phyloP scores from a whole-genome alignment of 2,797 vertebrate species.

The Sphenodon punctatus region DNA sequence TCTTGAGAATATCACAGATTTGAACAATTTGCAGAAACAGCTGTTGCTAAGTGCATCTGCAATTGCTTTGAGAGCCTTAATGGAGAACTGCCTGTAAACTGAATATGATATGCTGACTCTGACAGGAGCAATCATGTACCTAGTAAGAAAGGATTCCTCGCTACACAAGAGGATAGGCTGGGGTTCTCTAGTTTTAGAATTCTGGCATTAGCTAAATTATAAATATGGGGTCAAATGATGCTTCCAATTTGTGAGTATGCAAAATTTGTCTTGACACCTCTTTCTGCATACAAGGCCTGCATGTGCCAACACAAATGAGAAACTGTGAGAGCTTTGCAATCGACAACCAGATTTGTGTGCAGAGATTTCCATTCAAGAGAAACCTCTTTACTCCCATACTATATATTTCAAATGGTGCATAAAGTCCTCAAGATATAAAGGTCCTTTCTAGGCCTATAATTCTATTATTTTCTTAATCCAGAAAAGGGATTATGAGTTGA shows the following conservation, averaged over 20 bases:
- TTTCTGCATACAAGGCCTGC: not conserved
- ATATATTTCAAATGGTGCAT: too few relatives aligned
- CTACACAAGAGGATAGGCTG: too few relatives aligned
- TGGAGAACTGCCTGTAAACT: not conserved
- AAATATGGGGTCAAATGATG: not conserved
- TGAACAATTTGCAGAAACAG: too few relatives aligned
- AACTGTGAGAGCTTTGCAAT: not conserved
- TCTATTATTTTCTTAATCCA: too few relatives aligned
- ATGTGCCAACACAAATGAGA: not conserved
- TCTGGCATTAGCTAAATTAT: not conserved
- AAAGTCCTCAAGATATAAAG: too few relatives aligned
- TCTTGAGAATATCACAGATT: not conserved
- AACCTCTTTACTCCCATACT: too few relatives aligned
- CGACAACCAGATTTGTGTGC: not conserved
- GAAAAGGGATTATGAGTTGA: too few relatives aligned
- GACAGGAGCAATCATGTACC: not conserved
- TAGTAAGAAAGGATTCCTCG: too few relatives aligned
- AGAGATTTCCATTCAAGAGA: too few relatives aligned
- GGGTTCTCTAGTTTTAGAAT: not conserved
- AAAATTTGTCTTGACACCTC: not conserved
- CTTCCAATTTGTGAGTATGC: not conserved
- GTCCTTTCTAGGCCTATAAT: too few relatives aligned
- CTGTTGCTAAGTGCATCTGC: not conserved
- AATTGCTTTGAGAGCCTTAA: not conserved
- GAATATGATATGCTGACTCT: not conserved